Evolutionary conservation across 2,797 vertebrate genomes (phyloP).

Genomic region (Intellagama lesueurii): DNA sequence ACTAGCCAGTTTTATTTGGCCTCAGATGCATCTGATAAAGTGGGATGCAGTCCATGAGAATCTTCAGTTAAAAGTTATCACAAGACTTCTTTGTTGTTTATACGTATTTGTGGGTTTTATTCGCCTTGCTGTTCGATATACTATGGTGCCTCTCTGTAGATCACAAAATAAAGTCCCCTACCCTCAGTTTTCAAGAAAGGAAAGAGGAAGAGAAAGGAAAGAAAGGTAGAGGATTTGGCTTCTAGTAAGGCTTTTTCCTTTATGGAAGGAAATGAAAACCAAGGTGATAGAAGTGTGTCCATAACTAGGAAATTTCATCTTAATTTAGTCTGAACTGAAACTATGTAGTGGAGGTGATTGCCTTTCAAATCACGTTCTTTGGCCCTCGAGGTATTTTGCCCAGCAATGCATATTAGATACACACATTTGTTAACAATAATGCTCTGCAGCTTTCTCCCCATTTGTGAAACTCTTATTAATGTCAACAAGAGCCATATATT

Average conservation of each 20-base stretch:
- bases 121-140: not conserved
- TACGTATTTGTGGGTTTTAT: not conserved
- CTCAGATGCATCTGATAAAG: no score
- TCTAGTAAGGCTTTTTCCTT: not conserved
- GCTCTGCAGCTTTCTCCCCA: conserved; percentile 56
- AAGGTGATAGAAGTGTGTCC: not conserved
- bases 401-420: conserved; percentile 52
- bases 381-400: conserved; percentile 52
- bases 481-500: conserved; percentile 64
- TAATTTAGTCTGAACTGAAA: conserved; percentile 15
- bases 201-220: not conserved
- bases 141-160: no score
- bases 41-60: no score
- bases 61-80: no score
- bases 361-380: conserved; percentile 27
- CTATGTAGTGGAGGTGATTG: conserved; percentile 36
- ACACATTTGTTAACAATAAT: conserved; percentile 45
- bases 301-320: conserved; percentile 1
- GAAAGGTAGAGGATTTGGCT: not conserved
- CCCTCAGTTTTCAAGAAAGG: not conserved
- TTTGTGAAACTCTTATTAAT: conserved; percentile 63
- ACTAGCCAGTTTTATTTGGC: no score
- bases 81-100: no score
- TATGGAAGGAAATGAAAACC: not conserved
- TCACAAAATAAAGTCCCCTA: no score